A percentile compares a stretch with the other conserved stretches of the same genome.
Evolutionary conservation across 2,888 invertebrate genomes (phyloP).

Genomic region (Argyra leucocephala): DNA sequence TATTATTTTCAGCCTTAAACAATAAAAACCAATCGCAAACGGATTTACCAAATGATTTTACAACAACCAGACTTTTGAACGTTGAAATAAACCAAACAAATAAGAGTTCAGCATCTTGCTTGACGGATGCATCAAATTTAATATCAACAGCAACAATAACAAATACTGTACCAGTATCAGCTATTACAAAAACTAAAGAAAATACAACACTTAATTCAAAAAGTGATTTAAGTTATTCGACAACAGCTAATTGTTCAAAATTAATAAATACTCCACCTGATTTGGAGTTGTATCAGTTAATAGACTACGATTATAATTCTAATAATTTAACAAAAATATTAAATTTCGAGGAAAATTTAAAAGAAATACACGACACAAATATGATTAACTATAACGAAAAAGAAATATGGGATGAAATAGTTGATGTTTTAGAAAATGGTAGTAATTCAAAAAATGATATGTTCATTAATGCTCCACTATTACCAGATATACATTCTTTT

Average conservation of each 20-base stretch:
- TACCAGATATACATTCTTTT: no score
- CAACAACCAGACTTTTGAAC: neutral
- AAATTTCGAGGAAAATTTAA: neutral
- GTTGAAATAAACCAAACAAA: neutral
- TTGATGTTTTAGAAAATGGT: no score
- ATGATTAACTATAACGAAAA: no score
- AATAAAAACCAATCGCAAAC: neutral
- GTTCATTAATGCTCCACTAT: neutral
- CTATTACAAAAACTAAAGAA: neutral
- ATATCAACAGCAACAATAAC: neutral
- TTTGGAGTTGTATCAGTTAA: neutral
- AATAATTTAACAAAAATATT: neutral
- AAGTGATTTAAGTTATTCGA: neutral
- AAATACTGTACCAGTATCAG: neutral
- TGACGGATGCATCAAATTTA: neutral
- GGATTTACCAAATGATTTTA: slow-evolving; percentile 1
- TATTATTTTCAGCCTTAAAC: neutral
- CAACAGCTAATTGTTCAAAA: neutral
- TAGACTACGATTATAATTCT: no score
- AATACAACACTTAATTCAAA: neutral
- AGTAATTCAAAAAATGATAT: no score
- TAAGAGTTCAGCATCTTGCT: neutral
- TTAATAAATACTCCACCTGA: neutral
- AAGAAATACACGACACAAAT: no score
- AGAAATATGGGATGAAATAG: no score